Percentiles rank a stretch among this genome's conserved stretches.
Evolutionary conservation across 2,888 invertebrate species (phyloP).

Genomic region (Erebia palarica): DNA sequence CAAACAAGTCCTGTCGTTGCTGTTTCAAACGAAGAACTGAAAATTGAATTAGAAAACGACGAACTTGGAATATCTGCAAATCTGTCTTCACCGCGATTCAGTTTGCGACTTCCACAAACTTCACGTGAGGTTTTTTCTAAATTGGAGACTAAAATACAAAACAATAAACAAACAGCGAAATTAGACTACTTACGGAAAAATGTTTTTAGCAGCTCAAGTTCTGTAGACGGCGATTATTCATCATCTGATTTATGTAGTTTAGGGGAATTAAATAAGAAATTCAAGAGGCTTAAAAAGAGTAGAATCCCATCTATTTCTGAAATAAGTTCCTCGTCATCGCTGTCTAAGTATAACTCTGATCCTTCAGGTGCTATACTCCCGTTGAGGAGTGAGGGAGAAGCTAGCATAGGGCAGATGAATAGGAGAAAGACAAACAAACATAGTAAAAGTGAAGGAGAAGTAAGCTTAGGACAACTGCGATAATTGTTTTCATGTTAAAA

Average conservation of each 20-base stretch:
- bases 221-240: conserved; percentile 64
- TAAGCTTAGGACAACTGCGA: conserved; percentile 48
- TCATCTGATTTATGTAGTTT: conserved; percentile 75
- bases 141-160: conserved; percentile 45
- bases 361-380: conserved; percentile 59
- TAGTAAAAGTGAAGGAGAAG: conserved; percentile 61
- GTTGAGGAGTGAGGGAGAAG: conserved; percentile 68
- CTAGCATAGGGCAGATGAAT: conserved; percentile 54
- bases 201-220: conserved; percentile 59
- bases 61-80: conserved; percentile 67
- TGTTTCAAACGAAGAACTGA: conserved; percentile 48
- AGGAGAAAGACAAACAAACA: conserved; percentile 46
- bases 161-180: conserved; percentile 17
- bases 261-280: conserved; percentile 63
- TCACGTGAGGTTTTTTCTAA: conserved; percentile 65
- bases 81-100: conserved; percentile 72
- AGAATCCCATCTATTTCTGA: conserved; percentile 57
- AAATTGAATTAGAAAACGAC: conserved; percentile 49
- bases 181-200: conserved; percentile 43
- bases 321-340: conserved; percentile 57
- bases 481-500: conserved; percentile 9
- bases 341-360: conserved; percentile 58
- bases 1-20: conserved; percentile 64
- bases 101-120: conserved; percentile 66
- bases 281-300: conserved; percentile 52